Evolutionary conservation across 2,113 vertebrate genomes (phyloP).

Genomic region (Aepyceros melampus): DNA sequence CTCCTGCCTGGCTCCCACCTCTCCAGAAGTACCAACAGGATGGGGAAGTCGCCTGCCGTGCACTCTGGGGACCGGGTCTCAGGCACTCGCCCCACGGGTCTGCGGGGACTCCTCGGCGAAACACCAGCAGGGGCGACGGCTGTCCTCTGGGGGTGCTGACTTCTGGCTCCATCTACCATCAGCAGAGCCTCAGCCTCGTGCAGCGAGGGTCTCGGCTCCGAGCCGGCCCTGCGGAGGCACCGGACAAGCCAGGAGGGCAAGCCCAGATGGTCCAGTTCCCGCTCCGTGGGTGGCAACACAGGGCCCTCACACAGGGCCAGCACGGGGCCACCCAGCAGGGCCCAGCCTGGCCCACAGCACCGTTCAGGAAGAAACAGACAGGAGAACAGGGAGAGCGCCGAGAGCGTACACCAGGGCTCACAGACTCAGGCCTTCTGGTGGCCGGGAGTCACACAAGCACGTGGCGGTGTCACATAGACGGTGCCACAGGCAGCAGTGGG

Average conservation of each 20-base stretch:
- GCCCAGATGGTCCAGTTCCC: neutral
- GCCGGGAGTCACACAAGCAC: neutral
- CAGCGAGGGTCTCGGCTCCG: neutral
- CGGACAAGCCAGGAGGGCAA: neutral
- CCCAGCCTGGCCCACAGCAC: neutral
- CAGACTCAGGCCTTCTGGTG: neutral
- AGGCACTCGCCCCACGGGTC: neutral
- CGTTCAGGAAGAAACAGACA: neutral
- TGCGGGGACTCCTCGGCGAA: neutral
- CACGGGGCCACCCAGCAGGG: neutral
- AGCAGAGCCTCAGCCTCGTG: neutral
- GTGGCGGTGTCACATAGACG: accelerated
- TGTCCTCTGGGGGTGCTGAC: neutral
- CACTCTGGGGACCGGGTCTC: accelerated
- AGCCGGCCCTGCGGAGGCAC: neutral
- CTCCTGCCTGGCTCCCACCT: neutral
- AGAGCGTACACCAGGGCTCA: neutral
- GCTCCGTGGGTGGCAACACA: neutral
- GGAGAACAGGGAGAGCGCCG: neutral
- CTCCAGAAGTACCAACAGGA: neutral
- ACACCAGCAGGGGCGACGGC: neutral
- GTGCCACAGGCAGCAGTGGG: neutral
- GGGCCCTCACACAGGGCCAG: neutral
- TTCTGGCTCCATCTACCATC: neutral
- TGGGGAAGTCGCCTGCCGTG: accelerated